Evolutionary conservation across 1,140 invertebrate genomes (phyloP).

Genomic region (Cyphomyrmex costatus): DNA sequence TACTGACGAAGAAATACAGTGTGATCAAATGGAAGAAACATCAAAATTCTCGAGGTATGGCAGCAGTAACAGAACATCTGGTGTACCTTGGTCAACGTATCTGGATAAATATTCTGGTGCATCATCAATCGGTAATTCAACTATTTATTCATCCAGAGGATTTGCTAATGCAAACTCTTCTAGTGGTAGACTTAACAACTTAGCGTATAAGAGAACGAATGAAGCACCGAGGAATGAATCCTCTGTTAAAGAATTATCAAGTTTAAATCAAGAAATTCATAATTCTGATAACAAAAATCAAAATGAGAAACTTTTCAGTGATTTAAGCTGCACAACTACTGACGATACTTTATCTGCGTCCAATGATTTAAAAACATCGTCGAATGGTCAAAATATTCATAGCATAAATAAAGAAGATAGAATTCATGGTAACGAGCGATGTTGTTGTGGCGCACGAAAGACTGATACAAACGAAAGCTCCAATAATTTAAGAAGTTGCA

Average conservation of each 20-base stretch:
- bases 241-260: conserved; percentile 49
- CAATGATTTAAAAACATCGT: conserved; percentile 37
- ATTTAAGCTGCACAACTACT: background rate
- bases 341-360: conserved; percentile 11
- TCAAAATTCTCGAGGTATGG: conserved; percentile 89
- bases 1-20: conserved; percentile 90
- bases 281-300: conserved; percentile 19
- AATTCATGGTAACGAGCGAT: conserved; percentile 50
- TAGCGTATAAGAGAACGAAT: conserved; percentile 75
- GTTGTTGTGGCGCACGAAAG: conserved; percentile 24
- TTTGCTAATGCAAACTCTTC: conserved; percentile 67
- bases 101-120: conserved; percentile 86
- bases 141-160: conserved; percentile 73
- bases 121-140: conserved; percentile 42
- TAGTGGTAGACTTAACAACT: conserved; percentile 75
- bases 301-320: conserved; percentile 52
- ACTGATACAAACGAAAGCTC: conserved; percentile 21
- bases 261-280: conserved; percentile 69
- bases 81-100: conserved; percentile 89
- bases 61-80: conserved; percentile 87
- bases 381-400: conserved; percentile 20
- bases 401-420: conserved; percentile 66
- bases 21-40: conserved; percentile 89
- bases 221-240: conserved; percentile 58
- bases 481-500: conserved; percentile 27